A percentile compares a stretch with the other conserved stretches of the same genome.
Evolutionary conservation across 2,113 vertebrate genomes (phyloP).

Genomic region (Odobenus rosmarus): DNA sequence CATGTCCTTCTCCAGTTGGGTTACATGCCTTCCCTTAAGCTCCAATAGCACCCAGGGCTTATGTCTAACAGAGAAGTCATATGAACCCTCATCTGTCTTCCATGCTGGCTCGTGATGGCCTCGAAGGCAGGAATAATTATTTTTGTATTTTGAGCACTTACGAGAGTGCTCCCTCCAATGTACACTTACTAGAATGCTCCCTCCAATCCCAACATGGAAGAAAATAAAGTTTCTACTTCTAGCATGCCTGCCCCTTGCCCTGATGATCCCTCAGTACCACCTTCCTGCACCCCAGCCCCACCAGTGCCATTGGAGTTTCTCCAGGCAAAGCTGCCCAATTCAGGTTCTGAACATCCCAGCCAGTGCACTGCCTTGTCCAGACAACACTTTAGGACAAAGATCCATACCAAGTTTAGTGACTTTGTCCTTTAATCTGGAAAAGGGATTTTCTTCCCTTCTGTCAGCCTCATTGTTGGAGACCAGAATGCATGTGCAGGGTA

Average conservation of each 20-base stretch:
- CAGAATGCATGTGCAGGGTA: neutral
- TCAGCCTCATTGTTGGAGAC: neutral
- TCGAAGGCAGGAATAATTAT: neutral
- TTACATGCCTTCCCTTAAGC: neutral
- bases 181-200: too few species aligned
- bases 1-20: neutral
- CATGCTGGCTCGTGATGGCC: neutral
- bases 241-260: neutral
- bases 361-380: neutral
- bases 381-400: neutral
- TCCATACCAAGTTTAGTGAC: neutral
- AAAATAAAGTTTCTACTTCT: neutral
- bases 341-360: too few species aligned
- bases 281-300: neutral
- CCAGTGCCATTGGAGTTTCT: neutral
- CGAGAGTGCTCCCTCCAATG: too few species aligned
- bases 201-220: neutral
- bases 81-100: neutral
- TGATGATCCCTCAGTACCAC: fast-evolving
- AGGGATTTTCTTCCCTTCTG: neutral
- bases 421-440: neutral
- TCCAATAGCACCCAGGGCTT: neutral
- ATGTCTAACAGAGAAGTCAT: neutral
- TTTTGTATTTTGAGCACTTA: neutral
- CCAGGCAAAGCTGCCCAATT: neutral